phyloP scores from a whole-genome alignment of 2,888 invertebrate genomes.

The Chorisops tibialis region DNA sequence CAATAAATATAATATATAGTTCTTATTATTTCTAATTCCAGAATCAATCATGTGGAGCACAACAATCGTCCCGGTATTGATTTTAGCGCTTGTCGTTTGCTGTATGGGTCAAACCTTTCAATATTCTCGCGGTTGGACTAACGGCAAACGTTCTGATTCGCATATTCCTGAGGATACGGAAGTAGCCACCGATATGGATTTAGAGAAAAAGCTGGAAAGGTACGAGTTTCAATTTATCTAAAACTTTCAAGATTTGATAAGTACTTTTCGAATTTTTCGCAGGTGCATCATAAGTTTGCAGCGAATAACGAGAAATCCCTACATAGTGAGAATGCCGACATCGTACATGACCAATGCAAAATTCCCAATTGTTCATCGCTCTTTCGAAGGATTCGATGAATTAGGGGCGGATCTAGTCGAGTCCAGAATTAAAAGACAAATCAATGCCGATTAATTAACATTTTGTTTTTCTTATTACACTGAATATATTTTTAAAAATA shows the following conservation, averaged over 20 bases:
- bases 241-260: neutral
- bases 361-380: conserved; percentile 39
- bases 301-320: conserved; percentile 41
- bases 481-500: too few relatives aligned
- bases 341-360: conserved; percentile 34
- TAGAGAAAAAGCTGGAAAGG: conserved; percentile 46
- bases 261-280: neutral
- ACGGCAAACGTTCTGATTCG: conserved; percentile 59
- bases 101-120: conserved; percentile 68
- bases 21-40: neutral
- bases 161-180: conserved; percentile 38
- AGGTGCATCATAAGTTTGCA: conserved; percentile 47
- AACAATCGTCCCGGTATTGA: neutral
- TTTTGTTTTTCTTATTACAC: too few relatives aligned
- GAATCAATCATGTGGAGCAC: neutral
- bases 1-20: neutral
- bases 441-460: too few relatives aligned
- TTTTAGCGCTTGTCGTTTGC: conserved; percentile 32
- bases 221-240: conserved; percentile 27
- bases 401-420: neutral
- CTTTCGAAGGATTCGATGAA: conserved; percentile 45
- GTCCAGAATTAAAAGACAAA: conserved; percentile 1
- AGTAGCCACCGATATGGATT: conserved; percentile 41
- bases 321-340: conserved; percentile 30
- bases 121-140: conserved; percentile 75